phyloP scores from a whole-genome alignment of 2,888 invertebrate species.

The Tipula vernalis region DNA sequence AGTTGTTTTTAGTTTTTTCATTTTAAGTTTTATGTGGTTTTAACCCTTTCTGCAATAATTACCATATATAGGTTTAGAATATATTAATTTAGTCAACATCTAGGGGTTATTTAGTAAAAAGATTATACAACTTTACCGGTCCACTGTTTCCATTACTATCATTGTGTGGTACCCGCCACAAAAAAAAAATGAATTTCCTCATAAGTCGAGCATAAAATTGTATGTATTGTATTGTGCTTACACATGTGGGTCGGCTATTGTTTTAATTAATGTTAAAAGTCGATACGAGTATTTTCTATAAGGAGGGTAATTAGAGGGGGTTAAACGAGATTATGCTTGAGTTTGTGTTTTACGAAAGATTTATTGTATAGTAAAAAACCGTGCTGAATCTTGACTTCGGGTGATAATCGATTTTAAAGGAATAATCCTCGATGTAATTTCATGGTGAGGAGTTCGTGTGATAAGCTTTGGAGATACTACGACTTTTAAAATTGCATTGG shows the following conservation, averaged over 20 bases:
- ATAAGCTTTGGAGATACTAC: too few relatives aligned
- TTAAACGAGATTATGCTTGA: too few relatives aligned
- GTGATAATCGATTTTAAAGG: too few relatives aligned
- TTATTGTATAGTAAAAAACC: too few relatives aligned
- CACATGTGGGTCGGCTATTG: neutral
- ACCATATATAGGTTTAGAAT: neutral
- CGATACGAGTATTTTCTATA: too few relatives aligned
- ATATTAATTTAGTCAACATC: neutral
- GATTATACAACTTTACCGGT: neutral
- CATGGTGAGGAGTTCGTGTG: too few relatives aligned
- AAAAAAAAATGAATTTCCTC: neutral
- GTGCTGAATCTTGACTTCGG: too few relatives aligned
- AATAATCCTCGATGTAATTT: too few relatives aligned
- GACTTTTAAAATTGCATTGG: too few relatives aligned
- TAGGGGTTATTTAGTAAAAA: neutral
- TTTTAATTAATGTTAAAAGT: neutral
- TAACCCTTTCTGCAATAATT: neutral
- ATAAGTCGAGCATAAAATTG: neutral
- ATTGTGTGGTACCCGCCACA: too few relatives aligned
- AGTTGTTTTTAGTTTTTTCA: neutral
- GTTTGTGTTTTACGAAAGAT: too few relatives aligned
- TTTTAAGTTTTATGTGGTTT: conserved; percentile 4
- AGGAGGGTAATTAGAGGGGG: too few relatives aligned
- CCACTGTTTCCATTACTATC: neutral
- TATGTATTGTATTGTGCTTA: neutral